Percentiles rank a stretch among this genome's conserved stretches.
These are phyloP conservation scores for Engystomops pustulosus DNA, from an alignment of 2,113 vertebrate species.

Conservation along the genomic window DNA sequence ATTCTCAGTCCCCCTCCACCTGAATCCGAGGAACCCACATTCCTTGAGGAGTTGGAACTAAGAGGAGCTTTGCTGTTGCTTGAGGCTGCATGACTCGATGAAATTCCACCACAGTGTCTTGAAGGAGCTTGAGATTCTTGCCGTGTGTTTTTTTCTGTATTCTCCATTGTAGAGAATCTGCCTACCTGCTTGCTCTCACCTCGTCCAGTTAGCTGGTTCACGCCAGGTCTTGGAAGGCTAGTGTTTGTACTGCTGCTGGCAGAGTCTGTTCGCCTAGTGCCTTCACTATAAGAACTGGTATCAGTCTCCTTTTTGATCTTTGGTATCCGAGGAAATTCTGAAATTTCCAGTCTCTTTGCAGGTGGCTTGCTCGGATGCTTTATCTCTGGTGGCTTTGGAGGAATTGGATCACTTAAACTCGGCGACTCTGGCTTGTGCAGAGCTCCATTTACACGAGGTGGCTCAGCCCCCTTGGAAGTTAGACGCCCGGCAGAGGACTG, in stretches of 20 bases:
- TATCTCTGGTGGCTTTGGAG: conserved; percentile 60
- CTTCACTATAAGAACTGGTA: conserved; percentile 4
- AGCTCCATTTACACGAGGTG: conserved; percentile 61
- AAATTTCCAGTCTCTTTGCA: conserved; percentile 78
- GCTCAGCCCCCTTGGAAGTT: conserved; percentile 52
- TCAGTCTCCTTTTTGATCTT: conserved; percentile 82
- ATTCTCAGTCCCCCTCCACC: conserved; percentile 83
- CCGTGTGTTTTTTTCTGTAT: conserved; percentile 69
- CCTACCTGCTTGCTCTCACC: conserved; percentile 67
- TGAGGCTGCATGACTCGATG: conserved; percentile 64
- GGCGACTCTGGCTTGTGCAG: conserved; percentile 23
- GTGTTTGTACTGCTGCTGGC: conserved; percentile 59
- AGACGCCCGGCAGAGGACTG: conserved; percentile 53
- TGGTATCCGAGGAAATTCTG: conserved; percentile 91
- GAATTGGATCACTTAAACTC: not conserved
- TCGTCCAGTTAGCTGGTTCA: conserved; percentile 84
- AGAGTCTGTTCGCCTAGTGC: conserved; percentile 57
- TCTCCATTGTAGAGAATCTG: conserved; percentile 65
- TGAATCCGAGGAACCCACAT: conserved; percentile 48
- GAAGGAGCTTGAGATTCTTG: conserved; percentile 70
- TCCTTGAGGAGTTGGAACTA: conserved; percentile 62
- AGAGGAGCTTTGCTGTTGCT: conserved; percentile 56
- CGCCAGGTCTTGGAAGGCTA: conserved; percentile 75
- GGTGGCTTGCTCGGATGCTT: conserved; percentile 73
- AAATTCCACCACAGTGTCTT: conserved; percentile 42